These are phyloP conservation scores for Brachionichthys hirsutus DNA, from an alignment of 2,113 vertebrate genomes.

Conservation along the genomic window DNA sequence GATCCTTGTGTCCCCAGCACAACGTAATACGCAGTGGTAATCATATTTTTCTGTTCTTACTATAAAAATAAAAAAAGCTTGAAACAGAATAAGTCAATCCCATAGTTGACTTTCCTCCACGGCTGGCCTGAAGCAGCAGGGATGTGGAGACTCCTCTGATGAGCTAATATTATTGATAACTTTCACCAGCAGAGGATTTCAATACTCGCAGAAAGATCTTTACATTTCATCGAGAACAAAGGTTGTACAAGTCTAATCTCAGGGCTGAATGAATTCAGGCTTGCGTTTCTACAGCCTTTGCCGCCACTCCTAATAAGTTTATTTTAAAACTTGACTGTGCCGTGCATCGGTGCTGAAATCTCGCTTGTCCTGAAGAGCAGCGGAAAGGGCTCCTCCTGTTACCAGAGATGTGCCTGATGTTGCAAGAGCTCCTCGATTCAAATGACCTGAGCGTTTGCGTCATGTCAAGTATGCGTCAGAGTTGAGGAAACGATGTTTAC, in stretches of 20 bases:
- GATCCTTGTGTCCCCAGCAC: background rate
- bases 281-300: slow-evolving; percentile 12
- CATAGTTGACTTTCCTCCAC: too few species aligned
- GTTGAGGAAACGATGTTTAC: slow-evolving; percentile 59
- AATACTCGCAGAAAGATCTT: background rate
- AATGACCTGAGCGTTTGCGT: slow-evolving; percentile 60
- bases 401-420: slow-evolving; percentile 63
- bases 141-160: too few species aligned
- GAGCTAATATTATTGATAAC: background rate
- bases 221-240: background rate
- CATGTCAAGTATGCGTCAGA: slow-evolving; percentile 62
- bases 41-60: too few species aligned
- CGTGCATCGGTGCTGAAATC: slow-evolving; percentile 38
- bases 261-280: slow-evolving; percentile 11
- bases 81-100: too few species aligned
- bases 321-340: slow-evolving; percentile 31
- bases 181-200: background rate
- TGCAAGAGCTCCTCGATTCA: slow-evolving; percentile 63
- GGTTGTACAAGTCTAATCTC: background rate
- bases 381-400: slow-evolving; percentile 62
- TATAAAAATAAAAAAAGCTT: too few species aligned
- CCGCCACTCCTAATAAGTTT: slow-evolving; percentile 10
- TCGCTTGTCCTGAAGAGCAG: slow-evolving; percentile 41
- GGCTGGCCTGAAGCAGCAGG: too few species aligned
- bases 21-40: background rate